phyloP scores from a whole-genome alignment of 2,113 vertebrate species.

The Clupea harengus region DNA sequence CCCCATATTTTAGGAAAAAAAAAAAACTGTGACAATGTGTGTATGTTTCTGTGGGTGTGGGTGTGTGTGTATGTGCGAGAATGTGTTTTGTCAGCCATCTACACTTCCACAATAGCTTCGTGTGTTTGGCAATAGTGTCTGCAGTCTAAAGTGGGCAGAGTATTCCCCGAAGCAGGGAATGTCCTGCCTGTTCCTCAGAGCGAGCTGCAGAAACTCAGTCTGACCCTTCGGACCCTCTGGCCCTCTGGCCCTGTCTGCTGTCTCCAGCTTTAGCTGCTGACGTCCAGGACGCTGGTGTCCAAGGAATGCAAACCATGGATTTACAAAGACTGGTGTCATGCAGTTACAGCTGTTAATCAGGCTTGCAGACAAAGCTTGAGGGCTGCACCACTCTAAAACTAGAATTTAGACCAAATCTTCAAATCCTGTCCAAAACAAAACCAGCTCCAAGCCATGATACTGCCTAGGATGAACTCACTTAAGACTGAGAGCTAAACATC shows the following conservation, averaged over 20 bases:
- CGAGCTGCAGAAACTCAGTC: not conserved
- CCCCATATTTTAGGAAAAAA: slow-evolving; percentile 44
- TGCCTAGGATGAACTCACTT: not conserved
- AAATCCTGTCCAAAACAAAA: not conserved
- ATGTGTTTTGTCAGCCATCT: slow-evolving; percentile 29
- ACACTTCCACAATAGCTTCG: slow-evolving; percentile 43
- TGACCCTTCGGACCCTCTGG: not conserved
- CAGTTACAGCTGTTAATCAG: not conserved
- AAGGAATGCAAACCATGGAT: slow-evolving; percentile 1
- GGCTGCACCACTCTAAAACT: not conserved
- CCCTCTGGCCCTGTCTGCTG: not conserved
- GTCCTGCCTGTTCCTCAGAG: not conserved
- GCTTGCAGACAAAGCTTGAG: not conserved
- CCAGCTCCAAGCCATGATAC: not conserved
- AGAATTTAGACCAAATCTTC: not conserved
- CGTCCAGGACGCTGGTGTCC: not conserved
- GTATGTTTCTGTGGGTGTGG: slow-evolving; percentile 4
- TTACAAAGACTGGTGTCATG: not conserved
- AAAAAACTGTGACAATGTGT: slow-evolving; percentile 27
- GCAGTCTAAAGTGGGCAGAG: not conserved
- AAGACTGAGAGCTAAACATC: not conserved
- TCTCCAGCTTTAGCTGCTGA: not conserved
- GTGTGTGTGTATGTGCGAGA: not conserved
- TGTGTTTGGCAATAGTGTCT: slow-evolving; percentile 17
- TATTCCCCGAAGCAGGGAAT: not conserved